These are phyloP conservation scores for Amniataba percoides DNA, from an alignment of 2,797 vertebrate species.

Conservation along the genomic window DNA sequence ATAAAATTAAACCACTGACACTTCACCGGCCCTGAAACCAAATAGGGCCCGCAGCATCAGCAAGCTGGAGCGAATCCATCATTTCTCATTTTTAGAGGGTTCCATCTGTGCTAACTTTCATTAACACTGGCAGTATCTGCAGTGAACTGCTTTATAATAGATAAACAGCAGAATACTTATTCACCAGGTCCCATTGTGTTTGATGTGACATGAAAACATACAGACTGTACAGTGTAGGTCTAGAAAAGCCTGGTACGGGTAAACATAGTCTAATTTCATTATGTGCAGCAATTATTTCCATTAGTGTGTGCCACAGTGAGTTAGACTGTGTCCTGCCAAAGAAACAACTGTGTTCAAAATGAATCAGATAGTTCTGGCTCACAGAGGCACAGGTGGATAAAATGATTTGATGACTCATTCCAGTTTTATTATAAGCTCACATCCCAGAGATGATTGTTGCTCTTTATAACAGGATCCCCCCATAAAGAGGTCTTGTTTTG, in stretches of 20 bases:
- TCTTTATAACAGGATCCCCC: slow-evolving; percentile 8
- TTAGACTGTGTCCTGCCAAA: slow-evolving; percentile 30
- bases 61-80: slow-evolving; percentile 84
- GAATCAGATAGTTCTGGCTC: slow-evolving; percentile 51
- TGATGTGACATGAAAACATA: slow-evolving; percentile 61
- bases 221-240: slow-evolving; percentile 24
- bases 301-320: slow-evolving; percentile 33
- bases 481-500: background rate
- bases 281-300: slow-evolving; percentile 50
- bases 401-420: slow-evolving; percentile 51
- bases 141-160: slow-evolving; percentile 70
- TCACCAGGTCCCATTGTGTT: slow-evolving; percentile 60
- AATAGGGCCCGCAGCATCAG: slow-evolving; percentile 78
- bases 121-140: slow-evolving; percentile 78
- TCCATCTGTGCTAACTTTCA: slow-evolving; percentile 83
- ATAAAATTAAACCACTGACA: slow-evolving; percentile 89
- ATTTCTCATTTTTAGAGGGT: slow-evolving; percentile 82
- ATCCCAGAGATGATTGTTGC: slow-evolving; percentile 30
- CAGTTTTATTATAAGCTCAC: slow-evolving; percentile 27
- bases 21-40: slow-evolving; percentile 84
- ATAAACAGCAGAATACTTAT: slow-evolving; percentile 66
- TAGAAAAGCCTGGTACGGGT: slow-evolving; percentile 40
- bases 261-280: slow-evolving; percentile 42
- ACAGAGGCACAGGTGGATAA: slow-evolving; percentile 34
- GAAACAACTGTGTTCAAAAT: slow-evolving; percentile 49